A percentile compares a stretch with the other conserved stretches of the same genome.
These are phyloP conservation scores for Diachasma alloeum DNA, from an alignment of 1,140 invertebrate genomes.

Conservation along the genomic window DNA sequence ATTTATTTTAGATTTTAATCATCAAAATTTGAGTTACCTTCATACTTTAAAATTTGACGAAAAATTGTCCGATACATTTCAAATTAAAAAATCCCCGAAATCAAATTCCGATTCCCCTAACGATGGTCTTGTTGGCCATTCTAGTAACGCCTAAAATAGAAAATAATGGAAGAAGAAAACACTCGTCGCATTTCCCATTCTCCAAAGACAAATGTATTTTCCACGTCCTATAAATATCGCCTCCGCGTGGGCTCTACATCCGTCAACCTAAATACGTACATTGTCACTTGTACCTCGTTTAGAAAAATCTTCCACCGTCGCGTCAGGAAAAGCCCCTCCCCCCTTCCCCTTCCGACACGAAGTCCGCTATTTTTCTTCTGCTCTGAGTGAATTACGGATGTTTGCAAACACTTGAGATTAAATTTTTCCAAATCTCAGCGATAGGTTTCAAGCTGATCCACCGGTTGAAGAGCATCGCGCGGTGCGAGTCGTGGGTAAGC, in stretches of 20 bases:
- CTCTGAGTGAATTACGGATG: neutral
- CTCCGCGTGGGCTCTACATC: constrained; percentile 4
- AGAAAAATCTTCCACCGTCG: neutral
- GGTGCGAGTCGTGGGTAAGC: neutral
- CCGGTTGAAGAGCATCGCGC: neutral
- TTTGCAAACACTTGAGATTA: neutral
- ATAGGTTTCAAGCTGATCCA: neutral
- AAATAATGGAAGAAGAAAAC: too few relatives aligned
- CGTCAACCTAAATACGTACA: constrained; percentile 1
- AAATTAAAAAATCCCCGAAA: too few relatives aligned
- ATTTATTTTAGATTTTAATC: too few relatives aligned
- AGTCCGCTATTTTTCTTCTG: neutral
- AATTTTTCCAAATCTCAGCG: neutral
- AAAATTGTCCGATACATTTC: too few relatives aligned
- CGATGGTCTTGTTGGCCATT: too few relatives aligned
- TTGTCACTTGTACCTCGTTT: neutral
- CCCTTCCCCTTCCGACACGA: too few relatives aligned
- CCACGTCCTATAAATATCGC: neutral
- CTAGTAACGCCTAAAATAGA: too few relatives aligned
- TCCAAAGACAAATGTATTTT: neutral
- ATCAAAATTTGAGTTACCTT: too few relatives aligned
- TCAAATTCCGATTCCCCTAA: too few relatives aligned
- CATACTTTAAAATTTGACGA: too few relatives aligned
- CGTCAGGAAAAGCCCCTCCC: too few relatives aligned
- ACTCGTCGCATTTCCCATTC: neutral